A percentile compares a stretch with the other conserved stretches of the same genome.
Evolutionary conservation across 2,113 vertebrate species (phyloP).

Genomic region (Odontophorus gujanensis): DNA sequence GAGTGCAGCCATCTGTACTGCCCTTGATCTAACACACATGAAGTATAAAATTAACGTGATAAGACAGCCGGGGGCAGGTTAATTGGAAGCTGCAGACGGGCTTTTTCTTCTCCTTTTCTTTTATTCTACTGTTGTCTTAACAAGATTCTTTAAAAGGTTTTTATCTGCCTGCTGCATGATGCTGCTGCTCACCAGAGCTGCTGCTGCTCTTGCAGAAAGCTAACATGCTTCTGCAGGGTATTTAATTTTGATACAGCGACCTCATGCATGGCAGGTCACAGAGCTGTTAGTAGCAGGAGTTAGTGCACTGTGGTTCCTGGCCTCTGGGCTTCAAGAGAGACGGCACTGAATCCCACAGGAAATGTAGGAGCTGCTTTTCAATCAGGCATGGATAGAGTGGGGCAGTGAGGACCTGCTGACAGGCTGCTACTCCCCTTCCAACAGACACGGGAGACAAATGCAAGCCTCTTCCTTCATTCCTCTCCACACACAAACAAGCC

Average conservation of each 20-base stretch:
- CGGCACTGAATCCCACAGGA: background rate
- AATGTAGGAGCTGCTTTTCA: background rate
- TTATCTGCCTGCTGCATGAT: background rate
- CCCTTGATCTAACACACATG: slow-evolving; percentile 9
- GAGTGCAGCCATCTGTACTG: slow-evolving; percentile 52
- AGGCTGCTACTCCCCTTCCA: background rate
- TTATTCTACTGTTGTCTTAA: background rate
- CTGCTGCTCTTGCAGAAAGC: background rate
- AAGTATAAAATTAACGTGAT: slow-evolving; percentile 27
- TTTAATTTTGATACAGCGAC: background rate
- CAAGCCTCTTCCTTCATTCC: background rate
- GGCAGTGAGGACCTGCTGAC: background rate
- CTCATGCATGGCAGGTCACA: background rate
- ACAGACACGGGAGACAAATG: background rate
- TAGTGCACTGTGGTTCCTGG: background rate
- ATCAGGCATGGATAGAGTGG: background rate
- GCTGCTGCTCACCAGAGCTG: background rate
- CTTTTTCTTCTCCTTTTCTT: background rate
- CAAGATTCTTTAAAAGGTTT: background rate
- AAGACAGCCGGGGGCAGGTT: background rate
- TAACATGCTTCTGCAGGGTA: background rate
- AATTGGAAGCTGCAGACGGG: background rate
- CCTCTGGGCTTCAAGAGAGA: background rate
- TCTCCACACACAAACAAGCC: background rate
- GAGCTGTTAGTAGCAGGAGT: background rate